These are phyloP conservation scores for Dermochelys coriacea DNA, from an alignment of 2,797 vertebrate species.

Conservation along the genomic window DNA sequence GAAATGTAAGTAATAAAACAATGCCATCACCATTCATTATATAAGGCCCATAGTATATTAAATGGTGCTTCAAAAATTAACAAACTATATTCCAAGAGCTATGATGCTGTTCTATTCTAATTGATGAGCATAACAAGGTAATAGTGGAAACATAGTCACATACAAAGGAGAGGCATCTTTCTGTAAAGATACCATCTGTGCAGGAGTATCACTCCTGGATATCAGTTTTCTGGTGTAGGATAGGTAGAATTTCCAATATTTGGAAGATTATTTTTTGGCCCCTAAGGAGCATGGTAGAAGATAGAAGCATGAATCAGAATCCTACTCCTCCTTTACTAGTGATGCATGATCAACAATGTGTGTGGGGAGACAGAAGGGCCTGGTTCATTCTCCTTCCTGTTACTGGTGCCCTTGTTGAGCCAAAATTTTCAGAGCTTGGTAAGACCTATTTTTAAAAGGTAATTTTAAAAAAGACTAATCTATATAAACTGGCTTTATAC, in stretches of 20 bases:
- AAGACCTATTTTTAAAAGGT: neutral
- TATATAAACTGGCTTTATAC: neutral
- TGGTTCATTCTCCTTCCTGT: neutral
- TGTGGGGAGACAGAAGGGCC: neutral
- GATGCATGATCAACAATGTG: neutral
- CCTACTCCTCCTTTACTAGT: neutral
- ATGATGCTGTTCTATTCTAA: neutral
- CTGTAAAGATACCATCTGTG: neutral
- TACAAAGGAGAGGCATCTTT: neutral
- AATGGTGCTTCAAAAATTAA: neutral
- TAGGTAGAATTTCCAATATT: neutral
- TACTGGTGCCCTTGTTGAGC: neutral
- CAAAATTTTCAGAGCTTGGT: neutral
- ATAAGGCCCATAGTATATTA: neutral
- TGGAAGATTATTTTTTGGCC: neutral
- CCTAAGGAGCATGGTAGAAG: neutral
- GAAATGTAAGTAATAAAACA: neutral
- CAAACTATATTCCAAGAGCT: neutral
- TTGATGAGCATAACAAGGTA: neutral
- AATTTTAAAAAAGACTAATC: neutral
- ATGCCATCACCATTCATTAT: neutral
- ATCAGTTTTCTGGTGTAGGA: neutral
- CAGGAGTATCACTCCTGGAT: neutral
- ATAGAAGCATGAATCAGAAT: neutral
- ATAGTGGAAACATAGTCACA: neutral